Evolutionary conservation across 2,888 invertebrate genomes (phyloP), one percentile per base, ranked within the genome.

Genomic region (Eumerus sabulonum): DNA sequence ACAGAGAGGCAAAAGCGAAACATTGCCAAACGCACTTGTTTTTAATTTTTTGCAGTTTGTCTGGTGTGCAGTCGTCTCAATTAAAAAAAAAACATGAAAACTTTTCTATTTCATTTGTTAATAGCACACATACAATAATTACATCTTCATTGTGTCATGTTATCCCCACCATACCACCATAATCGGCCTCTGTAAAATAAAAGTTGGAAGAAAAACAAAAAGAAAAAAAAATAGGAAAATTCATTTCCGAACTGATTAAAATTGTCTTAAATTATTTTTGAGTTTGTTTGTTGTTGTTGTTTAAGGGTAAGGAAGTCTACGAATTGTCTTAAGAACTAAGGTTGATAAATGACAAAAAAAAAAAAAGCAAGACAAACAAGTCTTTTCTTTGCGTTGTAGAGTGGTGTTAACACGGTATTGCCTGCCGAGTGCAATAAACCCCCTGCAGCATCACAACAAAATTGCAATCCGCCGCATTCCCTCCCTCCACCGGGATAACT

Each of bases 161-260:
- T 88, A 88, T 89, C 88, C 88, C 89, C 88, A 88, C 92, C 92
- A 93, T 94, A 86, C 87, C 93, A 88, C 87, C 86, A 88, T 87
- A 85, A 93, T 93, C 94, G 94, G 94, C 94, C 94, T 94, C 94
- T 94, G 94, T 93, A 94, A 88, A 88, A 88, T 84, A 85, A 84
- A 85, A 76, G 85, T 84, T 83, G 83, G 91, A 88, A 89, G 89
- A 89, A 89, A 90, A n/a, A n/a, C n/a, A n/a, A 90, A 27, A 27
- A 27, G 27, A 27, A 27, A 84, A 87, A 88, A 89, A 84, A 83
- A 84, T 54, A 82, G 83, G 81, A 82, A 85, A 85, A 73, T 82
- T 72, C 45, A 73, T 82, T 73, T 77, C 82, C 90, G 90, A 89
- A 90, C 90, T 90, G 89, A 90, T 90, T 88, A 90, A 83, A 76